Base-by-base conservation (phyloP, 2,113 vertebrate species). In the Hippocampus mohnikei region DNA sequence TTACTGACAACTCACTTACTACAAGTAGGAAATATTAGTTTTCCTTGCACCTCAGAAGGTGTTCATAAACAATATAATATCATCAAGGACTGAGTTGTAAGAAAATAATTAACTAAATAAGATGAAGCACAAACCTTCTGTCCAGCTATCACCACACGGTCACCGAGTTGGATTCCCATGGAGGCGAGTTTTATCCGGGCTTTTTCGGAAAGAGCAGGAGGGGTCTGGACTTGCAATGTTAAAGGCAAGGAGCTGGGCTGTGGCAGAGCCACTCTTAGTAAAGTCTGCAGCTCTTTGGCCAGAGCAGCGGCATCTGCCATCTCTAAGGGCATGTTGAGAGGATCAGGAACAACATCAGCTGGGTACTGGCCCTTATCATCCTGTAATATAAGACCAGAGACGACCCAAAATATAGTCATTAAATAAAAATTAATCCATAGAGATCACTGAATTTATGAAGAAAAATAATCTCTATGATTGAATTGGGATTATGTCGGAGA, bases 61-160 rank as follows among this genome's bases (percentile, higher is more conserved):
- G 21, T 21, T n/a, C 48, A 53, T 2, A 6, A 21, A 53, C 52
- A n/a, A 21, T 56, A 2, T 56, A 25, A 13, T 11, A 56, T 56
- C 21, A 56, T 23, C 21, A 56, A 56, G 53, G n/a, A 6, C 6
- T 62, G 60, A 10, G 20, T 41, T 62, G 12, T 41, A 66, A n/a
- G 3, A 44, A 10, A 42, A 64, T 23, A 42, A 64, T 42, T 8
- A 64, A 65, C 20, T 21, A 15, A 6, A 9, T 10, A 23, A n/a
- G 40, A 41, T 18, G 52, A 53, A 80, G 44, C 59, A 78, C 84
- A 0, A 93, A 98, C 97, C 96, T 98, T 98, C 90, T 98, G 96
- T 80, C 96, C 95, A 29, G 96, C 95, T 9, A 98, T 98, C 73
- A 97, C 83, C n/a, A 99, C 95, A 8, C 95, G 93, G 82, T 98